Evolutionary conservation across 2,113 vertebrate species (phyloP).

Genomic region (Leptocoma aspasia): DNA sequence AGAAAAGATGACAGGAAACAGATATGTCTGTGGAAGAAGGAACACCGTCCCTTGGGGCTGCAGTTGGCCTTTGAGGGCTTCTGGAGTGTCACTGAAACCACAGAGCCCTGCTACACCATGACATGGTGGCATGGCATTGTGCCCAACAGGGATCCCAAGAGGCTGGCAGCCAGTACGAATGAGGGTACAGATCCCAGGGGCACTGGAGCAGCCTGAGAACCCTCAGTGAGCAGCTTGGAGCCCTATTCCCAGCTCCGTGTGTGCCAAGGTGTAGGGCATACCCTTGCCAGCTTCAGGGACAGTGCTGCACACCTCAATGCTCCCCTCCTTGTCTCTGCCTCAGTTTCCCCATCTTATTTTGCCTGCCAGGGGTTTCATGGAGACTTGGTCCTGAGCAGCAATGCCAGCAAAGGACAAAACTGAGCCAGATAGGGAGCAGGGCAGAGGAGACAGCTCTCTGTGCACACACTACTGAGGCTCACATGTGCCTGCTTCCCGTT

Average conservation of each 20-base stretch:
- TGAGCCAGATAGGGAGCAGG: accelerated
- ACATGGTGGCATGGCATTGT: accelerated
- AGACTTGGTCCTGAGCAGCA: neutral
- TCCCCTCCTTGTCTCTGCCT: neutral
- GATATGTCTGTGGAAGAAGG: neutral
- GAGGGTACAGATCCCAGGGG: neutral
- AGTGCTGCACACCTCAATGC: accelerated
- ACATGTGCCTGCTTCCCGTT: neutral
- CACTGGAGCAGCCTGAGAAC: neutral
- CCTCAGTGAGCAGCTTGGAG: neutral
- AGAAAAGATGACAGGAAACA: constrained; percentile 4
- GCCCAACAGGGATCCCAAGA: neutral
- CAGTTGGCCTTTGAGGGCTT: neutral
- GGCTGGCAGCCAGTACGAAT: neutral
- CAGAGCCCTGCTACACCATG: neutral
- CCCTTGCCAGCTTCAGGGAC: neutral
- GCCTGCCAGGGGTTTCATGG: neutral
- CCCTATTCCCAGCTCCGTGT: neutral
- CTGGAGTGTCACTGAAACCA: neutral
- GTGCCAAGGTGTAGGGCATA: neutral
- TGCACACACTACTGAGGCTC: neutral
- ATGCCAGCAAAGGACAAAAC: neutral
- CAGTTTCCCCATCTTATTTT: neutral
- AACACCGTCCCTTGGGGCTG: neutral
- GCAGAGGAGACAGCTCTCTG: accelerated